phyloP scores from a whole-genome alignment of 2,797 vertebrate species.

The Coregonus sp. region DNA sequence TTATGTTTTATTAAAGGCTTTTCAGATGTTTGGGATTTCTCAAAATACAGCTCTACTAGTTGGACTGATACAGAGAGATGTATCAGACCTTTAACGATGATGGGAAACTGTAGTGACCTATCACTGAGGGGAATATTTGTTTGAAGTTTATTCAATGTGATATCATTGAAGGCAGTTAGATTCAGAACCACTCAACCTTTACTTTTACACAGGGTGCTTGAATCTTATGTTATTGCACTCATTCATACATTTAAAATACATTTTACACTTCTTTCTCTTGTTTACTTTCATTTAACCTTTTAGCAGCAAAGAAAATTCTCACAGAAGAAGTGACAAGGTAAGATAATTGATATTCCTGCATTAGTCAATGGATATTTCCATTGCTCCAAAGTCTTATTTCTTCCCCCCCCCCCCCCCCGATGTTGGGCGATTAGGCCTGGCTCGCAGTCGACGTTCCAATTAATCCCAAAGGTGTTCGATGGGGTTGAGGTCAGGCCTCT shows the following conservation, averaged over 20 bases:
- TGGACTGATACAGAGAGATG: constrained; percentile 9
- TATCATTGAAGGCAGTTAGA: not conserved
- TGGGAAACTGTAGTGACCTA: constrained; percentile 1
- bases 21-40: constrained; percentile 10
- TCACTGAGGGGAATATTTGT: constrained; percentile 13
- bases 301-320: not conserved
- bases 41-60: constrained; percentile 6
- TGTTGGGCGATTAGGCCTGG: too few relatives aligned
- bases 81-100: too few relatives aligned
- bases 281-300: not conserved
- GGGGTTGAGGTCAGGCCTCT: too few relatives aligned
- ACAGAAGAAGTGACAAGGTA: not conserved
- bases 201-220: not conserved
- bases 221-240: not conserved
- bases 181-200: constrained; percentile 1
- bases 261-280: not conserved
- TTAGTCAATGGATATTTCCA: not conserved
- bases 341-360: not conserved
- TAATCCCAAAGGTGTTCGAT: too few relatives aligned
- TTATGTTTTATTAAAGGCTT: not conserved
- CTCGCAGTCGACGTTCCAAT: too few relatives aligned
- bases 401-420: too few relatives aligned
- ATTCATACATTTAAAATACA: not conserved
- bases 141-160: constrained; percentile 2
- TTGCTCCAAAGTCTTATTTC: not conserved